Conservation (phyloP, 2,888 invertebrate genomes). For the Oscheius sp. region DNA sequence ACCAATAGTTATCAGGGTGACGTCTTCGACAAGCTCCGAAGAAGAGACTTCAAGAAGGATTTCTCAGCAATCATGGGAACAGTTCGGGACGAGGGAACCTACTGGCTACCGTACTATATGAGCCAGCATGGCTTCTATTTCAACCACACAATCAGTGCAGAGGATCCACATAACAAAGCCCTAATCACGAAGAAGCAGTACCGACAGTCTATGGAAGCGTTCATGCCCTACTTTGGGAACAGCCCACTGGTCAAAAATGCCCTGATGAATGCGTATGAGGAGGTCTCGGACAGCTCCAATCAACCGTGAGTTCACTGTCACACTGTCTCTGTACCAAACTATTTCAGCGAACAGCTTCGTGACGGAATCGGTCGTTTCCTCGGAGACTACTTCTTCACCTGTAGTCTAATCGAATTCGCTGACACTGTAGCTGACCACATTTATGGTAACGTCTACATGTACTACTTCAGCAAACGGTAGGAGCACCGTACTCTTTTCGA, state of each 20-base stretch:
- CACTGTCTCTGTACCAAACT: not conserved
- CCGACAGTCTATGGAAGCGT: conserved; percentile 65
- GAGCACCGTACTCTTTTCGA: not conserved
- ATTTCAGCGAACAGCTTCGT: conserved; percentile 51
- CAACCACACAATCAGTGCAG: conserved; percentile 70
- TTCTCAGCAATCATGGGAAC: conserved; percentile 89
- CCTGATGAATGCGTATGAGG: conserved; percentile 69
- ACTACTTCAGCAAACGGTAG: conserved; percentile 73
- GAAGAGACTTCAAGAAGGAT: conserved; percentile 85
- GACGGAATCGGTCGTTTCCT: conserved; percentile 78
- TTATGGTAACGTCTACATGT: conserved; percentile 69
- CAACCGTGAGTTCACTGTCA: conserved; percentile 37
- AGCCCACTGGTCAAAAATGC: conserved; percentile 68
- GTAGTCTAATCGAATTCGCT: conserved; percentile 80
- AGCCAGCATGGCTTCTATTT: conserved; percentile 69
- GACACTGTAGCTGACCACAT: conserved; percentile 68
- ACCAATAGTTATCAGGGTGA: conserved; percentile 80
- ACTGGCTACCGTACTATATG: conserved; percentile 73
- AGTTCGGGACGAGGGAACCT: conserved; percentile 86
- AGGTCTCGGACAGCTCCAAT: conserved; percentile 53
- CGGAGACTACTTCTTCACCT: conserved; percentile 93
- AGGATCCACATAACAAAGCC: conserved; percentile 67
- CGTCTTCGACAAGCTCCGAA: conserved; percentile 77
- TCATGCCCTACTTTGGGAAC: conserved; percentile 71
- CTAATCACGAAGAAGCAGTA: conserved; percentile 63